These are phyloP conservation scores for Cyclina sinensis DNA, from an alignment of 1,140 invertebrate genomes.

Conservation along the genomic window DNA sequence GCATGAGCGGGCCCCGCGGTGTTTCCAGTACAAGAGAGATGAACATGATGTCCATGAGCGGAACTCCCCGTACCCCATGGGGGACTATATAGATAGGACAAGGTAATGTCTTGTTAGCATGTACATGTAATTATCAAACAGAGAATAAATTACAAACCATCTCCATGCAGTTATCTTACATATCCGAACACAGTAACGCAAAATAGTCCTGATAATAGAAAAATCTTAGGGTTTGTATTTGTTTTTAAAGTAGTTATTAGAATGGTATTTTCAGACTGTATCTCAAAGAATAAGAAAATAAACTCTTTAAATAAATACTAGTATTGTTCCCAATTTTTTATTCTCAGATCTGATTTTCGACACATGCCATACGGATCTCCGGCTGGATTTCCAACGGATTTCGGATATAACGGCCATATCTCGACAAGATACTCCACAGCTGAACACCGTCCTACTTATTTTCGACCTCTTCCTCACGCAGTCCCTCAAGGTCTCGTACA, in stretches of 20 bases:
- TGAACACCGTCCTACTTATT: slow-evolving; percentile 2
- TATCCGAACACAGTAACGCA: too few relatives aligned
- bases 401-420: slow-evolving; percentile 19
- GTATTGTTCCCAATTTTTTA: too few relatives aligned
- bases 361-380: slow-evolving; percentile 63
- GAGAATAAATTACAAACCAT: too few relatives aligned
- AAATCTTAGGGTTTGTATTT: too few relatives aligned
- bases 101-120: too few relatives aligned
- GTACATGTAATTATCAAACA: too few relatives aligned
- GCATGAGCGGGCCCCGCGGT: slow-evolving; percentile 94
- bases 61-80: slow-evolving; percentile 72
- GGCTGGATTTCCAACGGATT: slow-evolving; percentile 64
- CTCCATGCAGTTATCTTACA: too few relatives aligned
- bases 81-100: slow-evolving; percentile 69
- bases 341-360: slow-evolving; percentile 70
- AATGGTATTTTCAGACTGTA: too few relatives aligned
- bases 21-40: slow-evolving; percentile 83
- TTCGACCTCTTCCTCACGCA: background rate
- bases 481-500: background rate
- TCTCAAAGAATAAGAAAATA: too few relatives aligned
- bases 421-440: background rate
- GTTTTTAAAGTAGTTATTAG: too few relatives aligned
- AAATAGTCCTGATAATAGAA: too few relatives aligned
- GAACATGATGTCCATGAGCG: slow-evolving; percentile 70
- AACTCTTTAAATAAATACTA: too few relatives aligned